A percentile compares a stretch with the other conserved stretches of the same genome.
These are phyloP conservation scores for Mnemiopsis leidyi DNA, from an alignment of 37 sponge, comb jelly and placozoan genomes.

Conservation along the genomic window DNA sequence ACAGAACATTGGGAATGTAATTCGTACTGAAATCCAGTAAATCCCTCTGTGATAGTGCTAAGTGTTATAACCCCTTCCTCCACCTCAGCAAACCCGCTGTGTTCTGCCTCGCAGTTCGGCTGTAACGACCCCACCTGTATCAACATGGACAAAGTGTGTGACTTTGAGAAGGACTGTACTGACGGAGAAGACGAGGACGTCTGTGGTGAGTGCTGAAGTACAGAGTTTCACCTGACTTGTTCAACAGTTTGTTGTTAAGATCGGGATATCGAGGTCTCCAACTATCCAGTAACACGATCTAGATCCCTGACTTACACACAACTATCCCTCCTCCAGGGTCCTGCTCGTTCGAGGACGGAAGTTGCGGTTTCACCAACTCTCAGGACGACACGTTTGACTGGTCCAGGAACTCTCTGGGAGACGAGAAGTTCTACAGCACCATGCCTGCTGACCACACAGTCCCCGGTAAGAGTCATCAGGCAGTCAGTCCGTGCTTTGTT, in stretches of 20 bases:
- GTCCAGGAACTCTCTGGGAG: slow-evolving; percentile 61
- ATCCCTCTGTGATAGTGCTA: not conserved
- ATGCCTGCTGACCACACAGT: slow-evolving; percentile 59
- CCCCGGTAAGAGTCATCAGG: not conserved
- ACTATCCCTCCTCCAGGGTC: not conserved
- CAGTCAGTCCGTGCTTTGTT: no score
- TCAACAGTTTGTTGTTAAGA: no score
- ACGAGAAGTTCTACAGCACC: slow-evolving; percentile 61
- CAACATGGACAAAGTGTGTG: slow-evolving; percentile 16
- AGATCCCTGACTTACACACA: not conserved
- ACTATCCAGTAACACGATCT: no score
- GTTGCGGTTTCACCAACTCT: slow-evolving; percentile 61
- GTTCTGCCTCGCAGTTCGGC: slow-evolving; percentile 1
- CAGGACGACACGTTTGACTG: slow-evolving; percentile 36
- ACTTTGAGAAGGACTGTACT: slow-evolving; percentile 64
- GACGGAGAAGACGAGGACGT: slow-evolving; percentile 51
- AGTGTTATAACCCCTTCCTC: not conserved
- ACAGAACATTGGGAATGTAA: no score
- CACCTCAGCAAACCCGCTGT: not conserved
- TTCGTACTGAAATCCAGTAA: no score
- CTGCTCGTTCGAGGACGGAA: slow-evolving; percentile 26
- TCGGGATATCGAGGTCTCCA: no score
- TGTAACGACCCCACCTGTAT: slow-evolving; percentile 23
- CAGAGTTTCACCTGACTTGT: no score
- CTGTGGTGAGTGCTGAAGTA: slow-evolving; percentile 57